Conservation (phyloP, 2,888 invertebrate genomes). For the Tenthredo distinguenda region DNA sequence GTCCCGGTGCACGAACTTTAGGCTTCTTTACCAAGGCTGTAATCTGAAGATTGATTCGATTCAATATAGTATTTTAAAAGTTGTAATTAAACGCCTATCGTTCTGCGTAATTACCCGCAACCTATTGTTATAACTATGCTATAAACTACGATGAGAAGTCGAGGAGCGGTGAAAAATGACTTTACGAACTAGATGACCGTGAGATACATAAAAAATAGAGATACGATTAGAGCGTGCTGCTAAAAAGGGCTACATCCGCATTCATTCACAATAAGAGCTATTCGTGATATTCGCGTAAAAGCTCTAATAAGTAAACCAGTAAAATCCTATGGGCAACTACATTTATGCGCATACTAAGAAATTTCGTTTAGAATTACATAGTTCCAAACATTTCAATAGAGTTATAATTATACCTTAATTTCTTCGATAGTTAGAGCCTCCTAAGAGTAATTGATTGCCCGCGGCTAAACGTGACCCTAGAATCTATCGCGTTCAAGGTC, state of each 20-base stretch:
- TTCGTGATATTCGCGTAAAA: background rate
- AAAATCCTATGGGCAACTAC: background rate
- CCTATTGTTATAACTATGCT: background rate
- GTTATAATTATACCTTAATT: constrained; percentile 10
- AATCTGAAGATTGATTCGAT: background rate
- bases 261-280: background rate
- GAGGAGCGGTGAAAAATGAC: background rate
- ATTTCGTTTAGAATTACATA: constrained; percentile 15
- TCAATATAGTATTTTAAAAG: background rate
- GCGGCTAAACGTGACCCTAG: constrained; percentile 52
- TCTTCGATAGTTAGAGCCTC: constrained; percentile 12
- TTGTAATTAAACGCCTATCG: background rate
- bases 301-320: constrained; percentile 15
- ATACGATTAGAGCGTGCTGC: background rate
- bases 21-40: background rate
- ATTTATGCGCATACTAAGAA: background rate
- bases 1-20: background rate
- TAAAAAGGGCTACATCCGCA: constrained; percentile 33
- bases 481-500: constrained; percentile 48
- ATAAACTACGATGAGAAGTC: background rate
- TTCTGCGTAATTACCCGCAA: background rate
- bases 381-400: background rate
- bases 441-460: constrained; percentile 43
- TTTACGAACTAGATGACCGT: constrained; percentile 31
- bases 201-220: background rate